These are phyloP conservation scores for Pinctada fucata DNA, from an alignment of 2,888 invertebrate genomes.

Conservation along the genomic window DNA sequence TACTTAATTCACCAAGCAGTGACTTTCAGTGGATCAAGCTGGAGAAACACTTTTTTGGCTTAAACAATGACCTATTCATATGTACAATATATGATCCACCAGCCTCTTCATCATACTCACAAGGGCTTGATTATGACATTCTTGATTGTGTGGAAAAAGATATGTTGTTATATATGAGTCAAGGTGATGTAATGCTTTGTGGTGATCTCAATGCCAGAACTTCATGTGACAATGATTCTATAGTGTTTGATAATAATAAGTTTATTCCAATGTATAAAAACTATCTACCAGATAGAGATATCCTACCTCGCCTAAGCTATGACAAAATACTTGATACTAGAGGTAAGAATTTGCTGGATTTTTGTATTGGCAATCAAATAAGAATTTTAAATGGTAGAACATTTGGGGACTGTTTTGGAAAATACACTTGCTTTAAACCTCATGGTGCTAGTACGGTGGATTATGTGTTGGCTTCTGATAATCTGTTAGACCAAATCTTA, in stretches of 20 bases:
- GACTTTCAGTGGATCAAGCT: conserved; percentile 34
- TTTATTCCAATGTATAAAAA: background rate
- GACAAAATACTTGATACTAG: no score
- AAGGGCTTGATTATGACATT: conserved; percentile 20
- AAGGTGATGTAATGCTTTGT: conserved; percentile 12
- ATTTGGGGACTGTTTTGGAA: no score
- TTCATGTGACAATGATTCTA: conserved; percentile 16
- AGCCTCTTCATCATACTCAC: conserved; percentile 3
- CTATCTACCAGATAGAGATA: background rate
- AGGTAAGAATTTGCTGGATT: no score
- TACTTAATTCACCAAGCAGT: conserved; percentile 8
- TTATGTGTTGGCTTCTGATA: no score
- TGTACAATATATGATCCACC: conserved; percentile 29
- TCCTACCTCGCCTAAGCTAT: background rate
- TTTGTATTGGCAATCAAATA: no score
- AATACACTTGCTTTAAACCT: no score
- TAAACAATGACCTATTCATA: conserved; percentile 23
- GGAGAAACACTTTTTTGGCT: conserved; percentile 12
- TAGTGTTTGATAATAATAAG: background rate
- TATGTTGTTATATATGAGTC: conserved; percentile 1
- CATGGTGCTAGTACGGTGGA: no score
- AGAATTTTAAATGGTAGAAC: no score
- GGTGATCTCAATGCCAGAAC: conserved; percentile 20
- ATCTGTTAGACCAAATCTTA: no score
- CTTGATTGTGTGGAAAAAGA: conserved; percentile 33